A percentile compares a stretch with the other conserved stretches of the same genome.
Conservation (phyloP, 2,797 vertebrate species). For the Bradypodion ventrale region DNA sequence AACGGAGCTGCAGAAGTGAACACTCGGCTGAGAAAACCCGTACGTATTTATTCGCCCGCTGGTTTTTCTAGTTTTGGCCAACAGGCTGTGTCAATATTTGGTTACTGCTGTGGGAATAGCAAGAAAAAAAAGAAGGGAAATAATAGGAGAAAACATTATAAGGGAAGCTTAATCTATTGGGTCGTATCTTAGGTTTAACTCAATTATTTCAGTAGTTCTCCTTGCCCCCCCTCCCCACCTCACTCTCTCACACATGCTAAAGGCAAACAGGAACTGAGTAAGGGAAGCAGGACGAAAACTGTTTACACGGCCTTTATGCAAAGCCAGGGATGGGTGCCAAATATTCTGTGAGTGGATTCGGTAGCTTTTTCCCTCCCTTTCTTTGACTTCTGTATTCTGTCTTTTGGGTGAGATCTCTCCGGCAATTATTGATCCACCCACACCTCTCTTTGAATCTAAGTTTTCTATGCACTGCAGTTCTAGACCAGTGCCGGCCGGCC, state of each 20-base stretch:
- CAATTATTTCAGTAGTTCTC: slow-evolving; percentile 38
- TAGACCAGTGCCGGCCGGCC: too few relatives aligned
- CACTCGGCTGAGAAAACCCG: background rate
- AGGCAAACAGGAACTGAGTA: slow-evolving; percentile 59
- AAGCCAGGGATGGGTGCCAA: slow-evolving; percentile 45
- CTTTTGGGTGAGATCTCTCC: background rate
- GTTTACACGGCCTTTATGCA: slow-evolving; percentile 43
- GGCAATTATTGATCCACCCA: too few relatives aligned
- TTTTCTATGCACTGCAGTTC: too few relatives aligned
- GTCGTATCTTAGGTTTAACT: slow-evolving; percentile 25
- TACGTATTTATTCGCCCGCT: slow-evolving; percentile 45
- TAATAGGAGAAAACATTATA: slow-evolving; percentile 31
- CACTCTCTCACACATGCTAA: background rate
- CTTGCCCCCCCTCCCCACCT: background rate
- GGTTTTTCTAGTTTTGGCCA: slow-evolving; percentile 56
- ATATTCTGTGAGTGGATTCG: too few relatives aligned
- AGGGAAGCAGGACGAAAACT: slow-evolving; percentile 50
- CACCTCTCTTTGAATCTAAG: too few relatives aligned
- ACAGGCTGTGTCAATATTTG: slow-evolving; percentile 58
- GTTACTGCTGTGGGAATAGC: slow-evolving; percentile 54
- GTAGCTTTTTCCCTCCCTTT: background rate
- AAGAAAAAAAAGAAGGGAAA: slow-evolving; percentile 32
- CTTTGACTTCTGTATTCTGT: background rate
- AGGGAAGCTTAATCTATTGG: slow-evolving; percentile 42
- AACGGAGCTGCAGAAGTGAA: background rate